Base-by-base conservation (phyloP, 2,797 vertebrate species). In the Paedocypris micromegethes region DNA sequence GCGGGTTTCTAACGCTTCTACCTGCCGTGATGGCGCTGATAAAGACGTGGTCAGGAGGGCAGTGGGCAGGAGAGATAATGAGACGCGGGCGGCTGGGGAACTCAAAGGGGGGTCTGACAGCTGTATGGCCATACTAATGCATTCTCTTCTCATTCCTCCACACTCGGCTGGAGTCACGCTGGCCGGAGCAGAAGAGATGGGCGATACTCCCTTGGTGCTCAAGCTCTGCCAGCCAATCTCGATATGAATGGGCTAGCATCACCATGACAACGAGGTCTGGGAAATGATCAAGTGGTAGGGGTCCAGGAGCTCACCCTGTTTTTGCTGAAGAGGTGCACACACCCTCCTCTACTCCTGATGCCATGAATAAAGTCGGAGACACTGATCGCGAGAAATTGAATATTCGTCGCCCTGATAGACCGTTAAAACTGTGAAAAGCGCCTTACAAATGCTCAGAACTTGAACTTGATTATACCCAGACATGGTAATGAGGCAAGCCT, bases 241-340 rank as follows among this genome's bases (percentile, higher is more conserved):
- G 68, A 64, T 63, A 60, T 49, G 68, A 82, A 81, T 45, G 53
- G 82, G 81, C 79, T 81, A 54, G 57, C 69, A 80, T 90, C 87
- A 83, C 90, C 88, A 91, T 91, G 89, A 88, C 86, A 83, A 90
- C 90, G 64, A 74, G 66, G 80, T 76, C 81, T 74, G 61, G 68
- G 73, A 77, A 80, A 82, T 82, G 77, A 79, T 71, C 68, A 75
- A 75, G 69, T 74, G 58, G 82, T 72, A 70, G 80, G 83, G 83
- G 81, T 82, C 80, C 68, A 70, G 81, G 86, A 84, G 84, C 82
- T 83, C 85, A 86, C 81, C 67, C 85, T 63, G 75, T 82, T 87
- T 23, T 85, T 75, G 79, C 76, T 63, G 83, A 23, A 23, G 82
- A 80, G 82, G 81, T 74, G 62, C 58, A 75, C 77, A 75, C 80